phyloP scores from a whole-genome alignment of 2,797 vertebrate species.

The Morelia viridis region DNA sequence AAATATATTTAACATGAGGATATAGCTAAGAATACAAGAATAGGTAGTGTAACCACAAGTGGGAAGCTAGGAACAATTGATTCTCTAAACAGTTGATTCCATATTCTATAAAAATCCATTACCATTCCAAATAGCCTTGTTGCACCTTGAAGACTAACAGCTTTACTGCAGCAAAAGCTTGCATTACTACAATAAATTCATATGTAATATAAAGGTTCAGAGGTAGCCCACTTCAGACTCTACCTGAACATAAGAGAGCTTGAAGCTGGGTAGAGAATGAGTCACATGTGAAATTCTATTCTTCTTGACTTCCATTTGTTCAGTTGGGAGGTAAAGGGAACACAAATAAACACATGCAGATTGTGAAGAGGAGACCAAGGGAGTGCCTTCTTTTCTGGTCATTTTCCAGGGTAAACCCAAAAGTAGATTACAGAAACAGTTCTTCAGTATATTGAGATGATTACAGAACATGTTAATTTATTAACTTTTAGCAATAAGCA shows the following conservation, averaged over 20 bases:
- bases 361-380: not conserved
- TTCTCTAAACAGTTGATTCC: not conserved
- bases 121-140: not conserved
- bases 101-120: not conserved
- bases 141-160: not conserved
- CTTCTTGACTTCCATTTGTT: not conserved
- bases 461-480: not conserved
- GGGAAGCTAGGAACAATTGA: not conserved
- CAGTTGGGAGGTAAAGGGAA: not conserved
- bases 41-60: not conserved
- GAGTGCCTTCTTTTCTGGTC: not conserved
- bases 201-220: not conserved
- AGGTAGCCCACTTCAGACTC: not conserved
- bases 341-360: not conserved
- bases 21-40: not conserved
- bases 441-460: not conserved
- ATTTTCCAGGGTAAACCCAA: not conserved
- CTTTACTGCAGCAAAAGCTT: not conserved
- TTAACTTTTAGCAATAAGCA: not conserved
- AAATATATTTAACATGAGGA: not conserved
- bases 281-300: not conserved
- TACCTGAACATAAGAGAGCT: not conserved
- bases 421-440: not conserved
- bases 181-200: not conserved
- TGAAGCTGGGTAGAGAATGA: not conserved